Evolutionary conservation across 2,113 vertebrate species (phyloP), one percentile per base, ranked within the genome.

Genomic region (Uropsilus gracilis): DNA sequence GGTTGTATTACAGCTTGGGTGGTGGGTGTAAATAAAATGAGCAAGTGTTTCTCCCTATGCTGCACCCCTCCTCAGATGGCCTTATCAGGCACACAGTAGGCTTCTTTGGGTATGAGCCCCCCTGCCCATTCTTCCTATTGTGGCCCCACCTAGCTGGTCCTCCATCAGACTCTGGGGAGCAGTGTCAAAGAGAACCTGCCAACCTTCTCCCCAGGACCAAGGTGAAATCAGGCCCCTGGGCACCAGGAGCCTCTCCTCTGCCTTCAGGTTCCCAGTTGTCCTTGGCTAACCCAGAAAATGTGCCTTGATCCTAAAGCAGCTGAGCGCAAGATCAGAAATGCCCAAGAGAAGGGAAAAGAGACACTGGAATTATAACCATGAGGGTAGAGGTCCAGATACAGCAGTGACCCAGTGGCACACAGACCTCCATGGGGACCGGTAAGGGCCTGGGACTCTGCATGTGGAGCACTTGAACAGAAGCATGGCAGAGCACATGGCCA

Each of bases 341-440:
- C 77, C 69, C 4, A 4, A 37, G 26, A 53, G 37, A 22, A 81
- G 26, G 44, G 88, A 75, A 68, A 53, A 55, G 0, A 50, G 68
- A 53, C 2, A 0, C 30, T 26, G 18, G 46, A 50, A 22, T 63
- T 16, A 55, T 0, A 73, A 64, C 59, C 10, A 2, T 3, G 66
- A 39, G 18, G 26, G 11, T 30, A 24, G 30, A 66, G 28, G 37
- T n/a, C 5, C 2, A 53, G 59, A 48, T 30, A 2, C 44, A 68
- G 61, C 75, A 6, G 14, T 0, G 1, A 24, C 68, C 53, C n/a
- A 22, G 37, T 2, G 24, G 42, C 61, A 32, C 32, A 1, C 4
- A 0, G 46, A 10, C 50, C 44, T 39, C 57, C 26, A n/a, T 7
- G 46, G 59, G n/a, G 6, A 26, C 1, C 1, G 0, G 4, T 12